Evolutionary conservation across 2,797 vertebrate species (phyloP).

Genomic region (Melanotaenia pygmaea): DNA sequence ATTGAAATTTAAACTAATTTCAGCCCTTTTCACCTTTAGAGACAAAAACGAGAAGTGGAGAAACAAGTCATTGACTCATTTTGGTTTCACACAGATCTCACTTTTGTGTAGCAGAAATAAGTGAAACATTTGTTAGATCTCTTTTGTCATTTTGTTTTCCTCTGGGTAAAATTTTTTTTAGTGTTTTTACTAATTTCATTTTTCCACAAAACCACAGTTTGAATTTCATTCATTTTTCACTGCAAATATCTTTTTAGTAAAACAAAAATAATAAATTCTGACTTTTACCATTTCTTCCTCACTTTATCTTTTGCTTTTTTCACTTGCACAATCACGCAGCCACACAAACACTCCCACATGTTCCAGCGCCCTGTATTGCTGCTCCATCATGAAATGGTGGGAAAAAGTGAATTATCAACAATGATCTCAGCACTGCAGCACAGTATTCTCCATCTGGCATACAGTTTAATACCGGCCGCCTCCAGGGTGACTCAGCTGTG

Average conservation of each 20-base stretch:
- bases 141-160: no score
- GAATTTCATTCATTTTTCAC: conserved; percentile 22
- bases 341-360: conserved; percentile 54
- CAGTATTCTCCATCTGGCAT: conserved; percentile 73
- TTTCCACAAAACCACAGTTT: conserved; percentile 13
- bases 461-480: conserved; percentile 63
- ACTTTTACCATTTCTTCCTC: conserved; percentile 31
- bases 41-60: no score
- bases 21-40: no score
- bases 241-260: conserved; percentile 8
- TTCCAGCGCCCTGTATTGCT: conserved; percentile 49
- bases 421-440: conserved; percentile 74
- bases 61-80: no score
- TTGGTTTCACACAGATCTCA: no score
- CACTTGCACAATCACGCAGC: conserved; percentile 47
- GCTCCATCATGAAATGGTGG: conserved; percentile 64
- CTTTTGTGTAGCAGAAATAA: no score
- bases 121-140: no score
- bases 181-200: conserved; percentile 1
- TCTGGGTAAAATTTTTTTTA: no score
- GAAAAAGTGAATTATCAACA: conserved; percentile 80
- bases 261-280: background rate
- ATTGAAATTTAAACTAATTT: no score
- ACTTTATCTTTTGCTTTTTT: conserved; percentile 35
- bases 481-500: conserved; percentile 67